Percentiles rank a stretch among this genome's conserved stretches.
phyloP scores from a whole-genome alignment of 2,888 invertebrate genomes.

The Sphinx pinastri region DNA sequence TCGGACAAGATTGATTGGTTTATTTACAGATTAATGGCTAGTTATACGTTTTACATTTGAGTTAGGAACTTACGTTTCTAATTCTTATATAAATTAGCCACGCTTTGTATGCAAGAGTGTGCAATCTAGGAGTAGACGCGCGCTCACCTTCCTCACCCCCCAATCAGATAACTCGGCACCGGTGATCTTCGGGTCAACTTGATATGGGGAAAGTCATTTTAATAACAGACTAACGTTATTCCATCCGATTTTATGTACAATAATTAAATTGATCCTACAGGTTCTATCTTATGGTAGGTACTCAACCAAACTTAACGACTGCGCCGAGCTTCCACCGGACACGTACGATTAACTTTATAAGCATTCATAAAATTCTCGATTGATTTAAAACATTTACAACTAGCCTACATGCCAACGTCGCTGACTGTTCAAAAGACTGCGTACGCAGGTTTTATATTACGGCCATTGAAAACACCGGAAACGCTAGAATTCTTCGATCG shows the following conservation, averaged over 20 bases:
- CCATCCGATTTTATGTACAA: neutral
- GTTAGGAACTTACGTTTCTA: neutral
- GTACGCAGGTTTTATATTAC: slow-evolving; percentile 16
- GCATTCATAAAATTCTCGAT: slow-evolving; percentile 8
- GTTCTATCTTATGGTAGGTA: neutral
- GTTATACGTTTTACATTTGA: no score
- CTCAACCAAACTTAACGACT: no score
- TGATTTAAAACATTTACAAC: slow-evolving; percentile 3
- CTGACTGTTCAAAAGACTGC: neutral
- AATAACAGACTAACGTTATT: slow-evolving; percentile 15
- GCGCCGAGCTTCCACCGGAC: neutral
- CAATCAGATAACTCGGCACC: slow-evolving; percentile 7
- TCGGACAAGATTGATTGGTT: no score
- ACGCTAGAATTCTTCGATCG: slow-evolving; percentile 39
- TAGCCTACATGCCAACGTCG: slow-evolving; percentile 15
- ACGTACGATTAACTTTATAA: slow-evolving; percentile 8
- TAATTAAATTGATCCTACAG: neutral
- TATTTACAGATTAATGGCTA: no score
- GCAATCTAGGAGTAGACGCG: neutral
- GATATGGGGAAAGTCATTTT: slow-evolving; percentile 8
- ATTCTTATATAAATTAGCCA: neutral
- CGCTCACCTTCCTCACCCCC: slow-evolving; percentile 13
- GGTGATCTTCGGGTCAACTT: slow-evolving; percentile 7
- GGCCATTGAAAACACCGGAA: slow-evolving; percentile 35
- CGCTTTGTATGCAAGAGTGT: slow-evolving; percentile 14